Base-by-base conservation (phyloP, 1,140 invertebrate genomes). In the Cataglyphis hispanica region DNA sequence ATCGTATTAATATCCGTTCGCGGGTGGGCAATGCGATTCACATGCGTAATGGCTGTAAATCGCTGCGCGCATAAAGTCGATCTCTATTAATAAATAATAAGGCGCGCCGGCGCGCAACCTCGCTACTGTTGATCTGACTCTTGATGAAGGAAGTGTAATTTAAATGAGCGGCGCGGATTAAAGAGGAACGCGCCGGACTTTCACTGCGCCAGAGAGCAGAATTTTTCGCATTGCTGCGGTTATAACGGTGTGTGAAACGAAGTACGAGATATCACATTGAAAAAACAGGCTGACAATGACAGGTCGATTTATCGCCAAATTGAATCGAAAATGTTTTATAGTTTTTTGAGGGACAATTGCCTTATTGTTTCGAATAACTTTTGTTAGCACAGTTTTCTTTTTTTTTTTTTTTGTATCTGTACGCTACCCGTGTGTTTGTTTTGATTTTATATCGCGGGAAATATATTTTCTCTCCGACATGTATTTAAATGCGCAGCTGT, bases 71-170 rank as follows among this genome's bases (percentile, higher is more conserved):
- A 10, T 31, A n/a, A 61, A 61, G 25, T 61, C 37, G 64, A 8
- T 58, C 34, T 81, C 53, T 81, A 81, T 81, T 78, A 81, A 81
- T 81, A 81, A 72, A 81, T 81, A 70, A 70, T 70, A 70, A 70
- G 46, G 64, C 64, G 22, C 64, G 40, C 60, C 27, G 43, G 40
- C 50, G 77, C 16, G 43, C 50, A 69, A 58, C 25, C 22, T 70
- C 25, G 78, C 66, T 81, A 81, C 66, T 72, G 50, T 81, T 81
- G 66, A 81, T 34, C 77, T 19, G 50, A 25, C 60, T 50, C 77
- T 81, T 58, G 66, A 70, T 81, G 27, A 81, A 70, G 46, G 77
- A 81, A 81, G 66, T 70, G 13, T 22, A 43, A 53, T 67, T 81
- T 70, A 81, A 50, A 58, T 53, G 50, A 70, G 19, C 34, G 64